A percentile compares a stretch with the other conserved stretches of the same genome.
phyloP scores from a whole-genome alignment of 2,113 vertebrate species.

The Tinamus guttatus region DNA sequence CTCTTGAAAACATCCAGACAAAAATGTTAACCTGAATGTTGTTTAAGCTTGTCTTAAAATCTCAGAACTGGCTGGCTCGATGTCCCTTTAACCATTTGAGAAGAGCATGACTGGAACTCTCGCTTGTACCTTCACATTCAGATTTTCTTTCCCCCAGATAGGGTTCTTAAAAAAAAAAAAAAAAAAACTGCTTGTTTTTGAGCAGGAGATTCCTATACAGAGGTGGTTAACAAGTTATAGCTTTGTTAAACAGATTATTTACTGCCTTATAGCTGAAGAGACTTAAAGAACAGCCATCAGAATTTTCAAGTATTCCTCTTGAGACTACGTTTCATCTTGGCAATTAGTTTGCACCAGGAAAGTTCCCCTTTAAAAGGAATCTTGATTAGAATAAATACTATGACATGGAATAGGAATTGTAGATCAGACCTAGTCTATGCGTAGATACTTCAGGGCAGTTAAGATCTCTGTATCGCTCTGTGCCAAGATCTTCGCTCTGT shows the following conservation, averaged over 20 bases:
- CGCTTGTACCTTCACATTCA: not conserved
- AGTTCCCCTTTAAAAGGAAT: not conserved
- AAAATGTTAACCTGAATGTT: not conserved
- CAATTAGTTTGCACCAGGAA: not conserved
- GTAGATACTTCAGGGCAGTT: not conserved
- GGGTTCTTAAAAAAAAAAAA: not conserved
- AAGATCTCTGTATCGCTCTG: not conserved
- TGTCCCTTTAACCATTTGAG: not conserved
- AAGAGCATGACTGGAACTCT: not conserved
- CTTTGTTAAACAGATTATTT: not conserved
- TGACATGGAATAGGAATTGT: not conserved
- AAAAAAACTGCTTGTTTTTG: not conserved
- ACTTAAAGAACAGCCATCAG: not conserved
- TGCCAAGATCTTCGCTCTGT: not conserved
- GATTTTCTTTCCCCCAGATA: fast-evolving
- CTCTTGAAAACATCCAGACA: not conserved
- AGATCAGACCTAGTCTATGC: not conserved
- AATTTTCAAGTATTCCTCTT: not conserved
- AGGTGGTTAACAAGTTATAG: not conserved
- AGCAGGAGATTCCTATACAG: not conserved
- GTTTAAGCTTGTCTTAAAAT: not conserved
- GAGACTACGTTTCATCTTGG: not conserved
- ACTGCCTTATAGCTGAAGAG: not conserved
- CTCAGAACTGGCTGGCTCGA: not conserved
- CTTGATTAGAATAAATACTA: not conserved